Conservation (phyloP, 2,113 vertebrate species). For the Theristicus caerulescens region DNA sequence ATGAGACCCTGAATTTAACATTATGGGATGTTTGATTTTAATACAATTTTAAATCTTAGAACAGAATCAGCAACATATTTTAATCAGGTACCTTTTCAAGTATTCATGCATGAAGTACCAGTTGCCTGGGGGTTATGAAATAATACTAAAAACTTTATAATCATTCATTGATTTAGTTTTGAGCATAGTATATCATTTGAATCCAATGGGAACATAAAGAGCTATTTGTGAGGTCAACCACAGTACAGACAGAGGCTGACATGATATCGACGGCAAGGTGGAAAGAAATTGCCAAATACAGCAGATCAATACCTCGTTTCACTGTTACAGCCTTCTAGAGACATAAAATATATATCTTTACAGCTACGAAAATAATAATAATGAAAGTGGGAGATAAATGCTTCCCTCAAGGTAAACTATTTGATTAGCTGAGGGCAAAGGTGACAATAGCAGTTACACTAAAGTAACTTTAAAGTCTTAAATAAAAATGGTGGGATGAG, state of each 20-base stretch:
- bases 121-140: conserved; percentile 84
- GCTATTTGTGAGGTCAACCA: conserved; percentile 95
- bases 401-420: conserved; percentile 96
- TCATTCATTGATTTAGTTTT: conserved; percentile 98
- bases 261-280: conserved; percentile 91
- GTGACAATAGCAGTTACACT: conserved; percentile 84
- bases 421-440: conserved; percentile 97
- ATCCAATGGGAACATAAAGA: conserved; percentile 95
- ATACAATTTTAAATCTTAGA: not conserved
- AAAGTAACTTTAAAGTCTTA: conserved; percentile 81
- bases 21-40: not conserved
- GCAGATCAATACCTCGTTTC: conserved; percentile 99
- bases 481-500: conserved; percentile 79
- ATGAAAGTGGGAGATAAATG: conserved; percentile 91
- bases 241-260: conserved; percentile 88
- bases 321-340: conserved; percentile 88
- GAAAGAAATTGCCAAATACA: conserved; percentile 99
- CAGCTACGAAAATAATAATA: conserved; percentile 89
- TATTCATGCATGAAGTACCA: conserved; percentile 77
- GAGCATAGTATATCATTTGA: conserved; percentile 96
- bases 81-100: conserved; percentile 75
- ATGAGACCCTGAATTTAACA: not conserved
- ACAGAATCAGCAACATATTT: conserved; percentile 47
- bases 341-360: conserved; percentile 96
- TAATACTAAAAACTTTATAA: conserved; percentile 98